Conservation (phyloP, 2,797 vertebrate genomes). For the Spondyliosoma cantharus region DNA sequence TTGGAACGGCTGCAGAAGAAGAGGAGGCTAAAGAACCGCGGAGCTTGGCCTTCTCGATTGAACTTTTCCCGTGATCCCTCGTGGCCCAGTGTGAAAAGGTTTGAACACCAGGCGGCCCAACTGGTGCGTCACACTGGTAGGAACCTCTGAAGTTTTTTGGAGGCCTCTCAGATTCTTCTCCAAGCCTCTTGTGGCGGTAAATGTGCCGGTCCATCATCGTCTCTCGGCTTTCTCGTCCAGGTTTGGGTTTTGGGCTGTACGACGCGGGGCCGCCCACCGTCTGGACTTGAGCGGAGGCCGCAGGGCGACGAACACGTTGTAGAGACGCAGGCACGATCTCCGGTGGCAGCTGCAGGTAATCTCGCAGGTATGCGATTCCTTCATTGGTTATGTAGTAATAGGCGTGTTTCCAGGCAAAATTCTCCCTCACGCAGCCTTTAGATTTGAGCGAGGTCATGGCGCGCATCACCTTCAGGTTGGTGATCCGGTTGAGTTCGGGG, state of each 20-base stretch:
- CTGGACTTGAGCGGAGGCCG: slow-evolving; percentile 60
- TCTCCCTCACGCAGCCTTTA: slow-evolving; percentile 86
- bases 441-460: slow-evolving; percentile 88
- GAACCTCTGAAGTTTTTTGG: slow-evolving; percentile 13
- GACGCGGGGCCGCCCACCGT: slow-evolving; percentile 65
- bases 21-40: not conserved
- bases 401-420: slow-evolving; percentile 88
- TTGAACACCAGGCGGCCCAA: not conserved
- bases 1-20: not conserved
- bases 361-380: slow-evolving; percentile 86
- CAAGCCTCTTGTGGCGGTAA: slow-evolving; percentile 78
- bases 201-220: slow-evolving; percentile 63
- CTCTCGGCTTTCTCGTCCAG: slow-evolving; percentile 42
- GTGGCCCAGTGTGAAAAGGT: not conserved
- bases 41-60: slow-evolving; percentile 11
- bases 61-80: not conserved
- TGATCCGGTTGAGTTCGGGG: slow-evolving; percentile 85
- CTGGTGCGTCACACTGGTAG: not conserved
- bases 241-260: slow-evolving; percentile 69
- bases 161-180: slow-evolving; percentile 30
- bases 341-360: slow-evolving; percentile 86
- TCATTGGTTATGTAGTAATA: slow-evolving; percentile 91
- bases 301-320: slow-evolving; percentile 78
- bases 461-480: slow-evolving; percentile 86
- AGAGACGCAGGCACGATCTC: slow-evolving; percentile 87